These are phyloP conservation scores for Alexandromys fortis DNA, from an alignment of 2,113 vertebrate species.

Conservation along the genomic window DNA sequence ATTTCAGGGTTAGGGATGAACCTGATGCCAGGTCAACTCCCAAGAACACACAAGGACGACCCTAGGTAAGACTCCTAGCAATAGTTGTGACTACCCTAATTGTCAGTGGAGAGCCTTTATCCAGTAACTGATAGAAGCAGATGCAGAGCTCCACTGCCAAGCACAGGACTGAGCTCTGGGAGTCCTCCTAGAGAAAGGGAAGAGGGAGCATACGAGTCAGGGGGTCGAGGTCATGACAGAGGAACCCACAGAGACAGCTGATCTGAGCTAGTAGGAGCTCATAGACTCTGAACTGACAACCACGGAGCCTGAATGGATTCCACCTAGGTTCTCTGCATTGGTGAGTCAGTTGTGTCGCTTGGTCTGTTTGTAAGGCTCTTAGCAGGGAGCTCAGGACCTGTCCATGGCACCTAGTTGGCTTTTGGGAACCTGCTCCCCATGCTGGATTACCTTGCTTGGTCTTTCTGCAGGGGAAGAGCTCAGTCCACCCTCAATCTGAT, in stretches of 20 bases:
- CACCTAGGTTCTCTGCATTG: neutral
- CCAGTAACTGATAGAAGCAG: no score
- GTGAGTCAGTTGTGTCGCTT: neutral
- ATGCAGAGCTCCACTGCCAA: neutral
- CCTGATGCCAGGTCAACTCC: neutral
- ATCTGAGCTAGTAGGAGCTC: neutral
- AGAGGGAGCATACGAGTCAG: neutral
- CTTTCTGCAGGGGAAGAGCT: no score
- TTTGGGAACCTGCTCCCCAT: no score
- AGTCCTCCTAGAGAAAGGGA: neutral
- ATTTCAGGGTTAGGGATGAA: neutral
- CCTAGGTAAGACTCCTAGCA: neutral
- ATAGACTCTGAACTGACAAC: neutral
- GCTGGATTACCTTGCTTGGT: neutral
- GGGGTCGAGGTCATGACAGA: neutral
- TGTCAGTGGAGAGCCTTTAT: neutral
- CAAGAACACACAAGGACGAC: neutral
- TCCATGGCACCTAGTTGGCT: neutral
- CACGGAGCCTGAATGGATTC: neutral
- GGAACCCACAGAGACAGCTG: neutral
- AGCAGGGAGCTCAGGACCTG: neutral
- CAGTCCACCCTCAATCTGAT: neutral
- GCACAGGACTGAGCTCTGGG: neutral
- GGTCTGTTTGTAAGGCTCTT: neutral
- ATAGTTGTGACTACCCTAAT: neutral